phyloP scores from a whole-genome alignment of 2,113 vertebrate species.

The Psilopsiagon aymara region DNA sequence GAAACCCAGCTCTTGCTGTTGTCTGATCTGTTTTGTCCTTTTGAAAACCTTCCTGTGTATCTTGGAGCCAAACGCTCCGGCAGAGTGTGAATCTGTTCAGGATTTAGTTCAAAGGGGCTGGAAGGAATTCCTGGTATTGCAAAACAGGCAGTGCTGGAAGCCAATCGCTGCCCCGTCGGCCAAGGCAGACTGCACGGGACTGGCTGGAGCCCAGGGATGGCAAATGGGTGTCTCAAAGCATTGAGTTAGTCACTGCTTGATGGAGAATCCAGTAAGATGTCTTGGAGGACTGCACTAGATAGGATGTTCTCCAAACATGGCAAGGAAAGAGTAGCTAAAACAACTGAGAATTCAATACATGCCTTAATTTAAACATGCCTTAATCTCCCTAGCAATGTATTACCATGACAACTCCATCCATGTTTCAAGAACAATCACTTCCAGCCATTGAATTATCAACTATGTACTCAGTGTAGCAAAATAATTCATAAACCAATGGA shows the following conservation, averaged over 20 bases:
- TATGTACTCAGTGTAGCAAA: conserved; percentile 42
- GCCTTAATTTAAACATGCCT: conserved; percentile 43
- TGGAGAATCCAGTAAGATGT: background rate
- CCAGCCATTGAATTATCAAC: conserved; percentile 61
- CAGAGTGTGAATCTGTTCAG: background rate
- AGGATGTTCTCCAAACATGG: conserved; percentile 66
- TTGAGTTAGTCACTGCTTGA: conserved; percentile 3
- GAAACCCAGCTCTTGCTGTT: background rate
- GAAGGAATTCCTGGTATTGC: conserved; percentile 41
- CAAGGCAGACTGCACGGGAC: background rate
- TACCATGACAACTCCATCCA: conserved; percentile 50
- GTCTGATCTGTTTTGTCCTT: background rate
- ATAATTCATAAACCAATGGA: conserved; percentile 52
- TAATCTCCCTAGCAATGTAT: conserved; percentile 44
- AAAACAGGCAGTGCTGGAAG: background rate
- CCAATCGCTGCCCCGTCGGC: background rate
- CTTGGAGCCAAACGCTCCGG: background rate
- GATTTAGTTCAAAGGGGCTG: conserved; percentile 40
- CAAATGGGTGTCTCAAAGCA: background rate
- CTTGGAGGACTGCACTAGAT: background rate
- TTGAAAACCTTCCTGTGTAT: background rate
- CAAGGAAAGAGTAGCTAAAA: conserved; percentile 47
- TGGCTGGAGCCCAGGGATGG: background rate
- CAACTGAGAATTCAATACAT: conserved; percentile 30
- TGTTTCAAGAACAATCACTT: conserved; percentile 57